Percentiles rank a stretch among this genome's conserved stretches.
These are phyloP conservation scores for Ptychadena robeensis DNA, from an alignment of 2,797 vertebrate species.

Conservation along the genomic window DNA sequence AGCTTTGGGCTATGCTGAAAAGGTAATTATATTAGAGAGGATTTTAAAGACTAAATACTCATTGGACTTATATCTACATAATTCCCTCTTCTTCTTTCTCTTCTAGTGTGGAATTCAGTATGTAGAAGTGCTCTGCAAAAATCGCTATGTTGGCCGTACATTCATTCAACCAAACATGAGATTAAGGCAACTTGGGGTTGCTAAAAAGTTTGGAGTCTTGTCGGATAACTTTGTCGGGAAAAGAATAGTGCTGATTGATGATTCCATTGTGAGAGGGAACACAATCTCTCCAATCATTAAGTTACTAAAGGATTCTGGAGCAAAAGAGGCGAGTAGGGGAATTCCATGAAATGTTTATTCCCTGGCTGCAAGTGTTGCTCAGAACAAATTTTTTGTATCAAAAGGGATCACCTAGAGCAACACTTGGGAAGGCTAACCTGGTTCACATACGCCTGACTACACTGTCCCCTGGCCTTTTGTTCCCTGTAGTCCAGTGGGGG, in stretches of 20 bases:
- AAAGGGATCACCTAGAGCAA: too few species aligned
- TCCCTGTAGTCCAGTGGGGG: too few species aligned
- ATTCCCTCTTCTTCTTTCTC: neutral
- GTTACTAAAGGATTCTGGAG: slow-evolving; percentile 94
- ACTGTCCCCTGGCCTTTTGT: too few species aligned
- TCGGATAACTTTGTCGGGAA: slow-evolving; percentile 97
- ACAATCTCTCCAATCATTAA: slow-evolving; percentile 98
- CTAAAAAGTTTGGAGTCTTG: slow-evolving; percentile 96
- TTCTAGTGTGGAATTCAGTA: slow-evolving; percentile 90
- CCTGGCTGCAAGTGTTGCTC: too few species aligned
- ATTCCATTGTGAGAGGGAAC: slow-evolving; percentile 97
- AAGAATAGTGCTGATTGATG: slow-evolving; percentile 92
- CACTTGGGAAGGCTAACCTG: too few species aligned
- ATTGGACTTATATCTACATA: slow-evolving; percentile 1
- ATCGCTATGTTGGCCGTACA: slow-evolving; percentile 94
- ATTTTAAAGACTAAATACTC: too few species aligned
- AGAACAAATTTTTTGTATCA: too few species aligned
- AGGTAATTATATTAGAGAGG: too few species aligned
- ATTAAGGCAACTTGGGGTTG: slow-evolving; percentile 93
- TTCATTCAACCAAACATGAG: slow-evolving; percentile 98
- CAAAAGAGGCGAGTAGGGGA: slow-evolving; percentile 84
- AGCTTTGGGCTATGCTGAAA: slow-evolving; percentile 91
- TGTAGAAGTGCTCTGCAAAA: slow-evolving; percentile 96
- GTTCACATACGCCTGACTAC: too few species aligned
- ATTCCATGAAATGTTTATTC: neutral